Percentiles rank a stretch among this genome's conserved stretches.
Conservation (phyloP, 2,113 vertebrate species). For the Ranitomeya imitator region DNA sequence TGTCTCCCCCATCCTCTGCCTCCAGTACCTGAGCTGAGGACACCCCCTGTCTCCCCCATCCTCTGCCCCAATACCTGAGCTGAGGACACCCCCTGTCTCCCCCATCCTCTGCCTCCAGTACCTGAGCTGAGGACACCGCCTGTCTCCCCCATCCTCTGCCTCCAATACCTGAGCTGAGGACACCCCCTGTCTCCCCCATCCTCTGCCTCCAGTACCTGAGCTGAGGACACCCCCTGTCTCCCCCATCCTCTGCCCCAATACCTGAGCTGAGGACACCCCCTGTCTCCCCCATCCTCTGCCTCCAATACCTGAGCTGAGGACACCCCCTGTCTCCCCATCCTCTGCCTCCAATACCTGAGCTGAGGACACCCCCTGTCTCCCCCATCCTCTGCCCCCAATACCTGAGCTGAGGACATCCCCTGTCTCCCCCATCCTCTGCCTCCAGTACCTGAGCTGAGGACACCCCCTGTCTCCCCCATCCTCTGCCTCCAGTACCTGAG, state of each 20-base stretch:
- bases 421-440: slow-evolving; percentile 62
- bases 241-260: neutral
- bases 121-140: slow-evolving; percentile 75
- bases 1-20: slow-evolving; percentile 66
- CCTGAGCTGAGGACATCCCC: slow-evolving; percentile 75
- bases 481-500: neutral
- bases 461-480: slow-evolving; percentile 62
- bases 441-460: slow-evolving; percentile 67
- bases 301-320: slow-evolving; percentile 67
- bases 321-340: slow-evolving; percentile 63
- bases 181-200: neutral
- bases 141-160: slow-evolving; percentile 62
- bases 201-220: slow-evolving; percentile 66
- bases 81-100: slow-evolving; percentile 69
- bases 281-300: slow-evolving; percentile 40
- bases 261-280: slow-evolving; percentile 72
- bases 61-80: slow-evolving; percentile 69
- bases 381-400: slow-evolving; percentile 60
- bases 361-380: slow-evolving; percentile 69
- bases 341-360: slow-evolving; percentile 69
- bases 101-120: slow-evolving; percentile 64
- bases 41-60: slow-evolving; percentile 68
- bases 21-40: slow-evolving; percentile 73
- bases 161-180: neutral
- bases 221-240: slow-evolving; percentile 68